Evolutionary conservation across 2,113 vertebrate genomes (phyloP).

Genomic region (Pelusios castaneus): DNA sequence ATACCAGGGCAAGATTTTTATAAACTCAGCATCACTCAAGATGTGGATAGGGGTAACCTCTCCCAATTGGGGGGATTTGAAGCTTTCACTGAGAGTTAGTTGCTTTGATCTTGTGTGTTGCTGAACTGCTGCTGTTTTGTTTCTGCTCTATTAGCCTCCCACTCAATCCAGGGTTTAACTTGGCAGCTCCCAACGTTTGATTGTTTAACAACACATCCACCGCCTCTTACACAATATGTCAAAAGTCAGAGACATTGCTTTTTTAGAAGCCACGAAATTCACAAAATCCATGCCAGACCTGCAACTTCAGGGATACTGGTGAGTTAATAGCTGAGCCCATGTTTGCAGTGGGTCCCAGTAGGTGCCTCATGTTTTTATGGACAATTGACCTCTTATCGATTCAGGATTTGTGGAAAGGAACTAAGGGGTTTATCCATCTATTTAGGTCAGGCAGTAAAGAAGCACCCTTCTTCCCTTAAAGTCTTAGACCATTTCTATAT

Average conservation of each 20-base stretch:
- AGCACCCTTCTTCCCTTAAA: not conserved
- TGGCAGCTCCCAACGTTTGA: not conserved
- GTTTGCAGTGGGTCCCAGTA: not conserved
- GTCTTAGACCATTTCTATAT: not conserved
- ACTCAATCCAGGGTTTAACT: slow-evolving; percentile 16
- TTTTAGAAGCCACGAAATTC: slow-evolving; percentile 5
- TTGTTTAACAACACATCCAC: slow-evolving; percentile 57
- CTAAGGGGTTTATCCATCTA: not conserved
- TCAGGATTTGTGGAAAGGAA: not conserved
- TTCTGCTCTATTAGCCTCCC: not conserved
- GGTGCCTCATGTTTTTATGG: not conserved
- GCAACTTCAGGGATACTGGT: not conserved
- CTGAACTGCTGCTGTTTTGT: not conserved
- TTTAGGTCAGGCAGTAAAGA: not conserved
- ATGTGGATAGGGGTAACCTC: not conserved
- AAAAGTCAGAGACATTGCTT: slow-evolving; percentile 26
- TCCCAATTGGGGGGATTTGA: not conserved
- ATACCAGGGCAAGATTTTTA: not conserved
- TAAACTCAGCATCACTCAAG: not conserved
- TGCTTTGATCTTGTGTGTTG: not conserved
- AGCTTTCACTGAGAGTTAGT: not conserved
- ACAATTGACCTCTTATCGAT: not conserved
- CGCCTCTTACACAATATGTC: slow-evolving; percentile 63
- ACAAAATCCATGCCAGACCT: slow-evolving; percentile 9
- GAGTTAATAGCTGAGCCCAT: not conserved